A percentile compares a stretch with the other conserved stretches of the same genome.
Evolutionary conservation across 2,888 invertebrate species (phyloP).

Genomic region (Cheilosia vulpina): DNA sequence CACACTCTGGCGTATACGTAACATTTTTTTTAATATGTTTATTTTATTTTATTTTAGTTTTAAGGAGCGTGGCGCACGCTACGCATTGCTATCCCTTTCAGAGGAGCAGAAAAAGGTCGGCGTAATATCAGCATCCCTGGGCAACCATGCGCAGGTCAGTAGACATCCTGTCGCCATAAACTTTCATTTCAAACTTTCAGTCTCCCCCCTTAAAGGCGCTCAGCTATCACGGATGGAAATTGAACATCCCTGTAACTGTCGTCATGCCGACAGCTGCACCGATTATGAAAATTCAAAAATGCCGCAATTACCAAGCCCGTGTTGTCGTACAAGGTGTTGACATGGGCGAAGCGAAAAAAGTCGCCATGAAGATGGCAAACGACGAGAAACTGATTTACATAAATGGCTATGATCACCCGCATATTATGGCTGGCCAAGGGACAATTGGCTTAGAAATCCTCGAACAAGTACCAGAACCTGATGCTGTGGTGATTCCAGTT

Average conservation of each 20-base stretch:
- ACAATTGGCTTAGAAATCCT: constrained; percentile 96
- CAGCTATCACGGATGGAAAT: constrained; percentile 90
- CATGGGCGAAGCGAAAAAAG: constrained; percentile 92
- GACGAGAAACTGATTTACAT: constrained; percentile 91
- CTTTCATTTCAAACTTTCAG: background rate
- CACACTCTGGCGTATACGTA: constrained; percentile 10
- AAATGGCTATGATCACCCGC: constrained; percentile 97
- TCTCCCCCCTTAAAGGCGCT: constrained; percentile 82
- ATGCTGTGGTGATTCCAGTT: constrained; percentile 95
- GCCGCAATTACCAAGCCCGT: constrained; percentile 92
- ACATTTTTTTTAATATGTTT: background rate
- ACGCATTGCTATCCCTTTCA: constrained; percentile 90
- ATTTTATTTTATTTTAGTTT: constrained; percentile 86
- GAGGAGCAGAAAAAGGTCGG: constrained; percentile 89
- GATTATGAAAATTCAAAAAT: constrained; percentile 97
- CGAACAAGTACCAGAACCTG: constrained; percentile 94
- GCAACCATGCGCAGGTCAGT: constrained; percentile 92
- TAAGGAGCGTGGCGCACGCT: constrained; percentile 96
- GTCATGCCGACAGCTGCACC: constrained; percentile 98
- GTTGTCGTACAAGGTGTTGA: constrained; percentile 90
- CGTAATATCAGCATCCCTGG: constrained; percentile 96
- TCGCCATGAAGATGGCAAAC: constrained; percentile 90
- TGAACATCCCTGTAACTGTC: constrained; percentile 90
- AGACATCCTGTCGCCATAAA: background rate
- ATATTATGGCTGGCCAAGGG: constrained; percentile 97